Conservation (phyloP, 2,797 vertebrate genomes). For the Potorous gilbertii region DNA sequence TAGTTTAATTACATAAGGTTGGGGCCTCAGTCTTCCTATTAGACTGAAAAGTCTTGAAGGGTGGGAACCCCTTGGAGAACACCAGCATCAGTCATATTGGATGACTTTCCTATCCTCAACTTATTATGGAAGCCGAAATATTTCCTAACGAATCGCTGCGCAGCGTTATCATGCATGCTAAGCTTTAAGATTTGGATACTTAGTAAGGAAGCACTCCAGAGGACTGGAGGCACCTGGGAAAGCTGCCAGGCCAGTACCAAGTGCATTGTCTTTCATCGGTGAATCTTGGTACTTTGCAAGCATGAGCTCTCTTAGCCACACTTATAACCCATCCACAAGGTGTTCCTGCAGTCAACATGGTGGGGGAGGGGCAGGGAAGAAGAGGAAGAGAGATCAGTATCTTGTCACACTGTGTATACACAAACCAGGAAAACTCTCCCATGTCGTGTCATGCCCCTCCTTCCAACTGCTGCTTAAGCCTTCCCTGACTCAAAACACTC, state of each 20-base stretch:
- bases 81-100: no score
- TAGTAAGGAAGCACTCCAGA: slow-evolving; percentile 5
- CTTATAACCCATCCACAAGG: background rate
- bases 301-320: background rate
- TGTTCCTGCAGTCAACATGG: background rate
- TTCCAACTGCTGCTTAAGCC: slow-evolving; percentile 6
- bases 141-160: fast-evolving
- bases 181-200: background rate
- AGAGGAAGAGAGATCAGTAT: background rate
- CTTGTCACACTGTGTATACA: slow-evolving; percentile 20
- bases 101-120: background rate
- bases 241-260: background rate
- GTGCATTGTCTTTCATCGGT: no score
- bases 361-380: background rate
- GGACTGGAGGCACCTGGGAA: slow-evolving; percentile 10
- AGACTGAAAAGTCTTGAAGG: no score
- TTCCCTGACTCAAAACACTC: slow-evolving; percentile 22
- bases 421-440: background rate
- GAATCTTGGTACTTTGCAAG: background rate
- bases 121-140: background rate
- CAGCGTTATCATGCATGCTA: no score
- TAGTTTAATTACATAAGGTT: background rate
- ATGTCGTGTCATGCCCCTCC: slow-evolving; percentile 20
- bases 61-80: background rate
- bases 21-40: background rate